These are phyloP conservation scores for Drosophila insularis DNA, from an alignment of 1,140 invertebrate species.

Conservation along the genomic window DNA sequence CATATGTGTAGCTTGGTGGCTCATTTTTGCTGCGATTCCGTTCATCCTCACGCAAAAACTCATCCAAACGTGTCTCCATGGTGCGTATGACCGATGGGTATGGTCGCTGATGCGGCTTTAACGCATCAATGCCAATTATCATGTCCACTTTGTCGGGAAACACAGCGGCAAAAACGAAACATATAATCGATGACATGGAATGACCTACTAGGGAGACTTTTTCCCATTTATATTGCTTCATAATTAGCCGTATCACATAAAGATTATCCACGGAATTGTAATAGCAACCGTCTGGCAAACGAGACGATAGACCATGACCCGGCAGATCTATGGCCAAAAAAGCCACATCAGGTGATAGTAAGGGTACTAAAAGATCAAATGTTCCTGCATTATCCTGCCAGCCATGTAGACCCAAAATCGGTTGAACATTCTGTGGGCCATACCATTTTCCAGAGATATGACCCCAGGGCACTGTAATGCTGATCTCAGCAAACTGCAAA, in stretches of 20 bases:
- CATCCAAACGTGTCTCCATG: constrained; percentile 82
- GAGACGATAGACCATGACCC: constrained; percentile 88
- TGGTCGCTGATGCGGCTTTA: constrained; percentile 84
- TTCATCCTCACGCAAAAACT: constrained; percentile 83
- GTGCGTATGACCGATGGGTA: constrained; percentile 57
- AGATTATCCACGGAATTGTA: constrained; percentile 86
- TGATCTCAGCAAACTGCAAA: constrained; percentile 85
- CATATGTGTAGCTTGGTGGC: constrained; percentile 85
- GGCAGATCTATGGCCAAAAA: constrained; percentile 89
- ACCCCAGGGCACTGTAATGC: constrained; percentile 91
- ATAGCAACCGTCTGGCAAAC: constrained; percentile 85
- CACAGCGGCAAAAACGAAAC: constrained; percentile 84
- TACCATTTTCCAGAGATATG: constrained; percentile 89
- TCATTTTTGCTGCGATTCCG: constrained; percentile 82
- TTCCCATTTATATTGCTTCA: constrained; percentile 87
- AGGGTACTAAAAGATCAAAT: constrained; percentile 87
- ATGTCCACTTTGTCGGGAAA: constrained; percentile 86
- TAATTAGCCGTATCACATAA: constrained; percentile 85
- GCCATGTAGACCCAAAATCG: constrained; percentile 89
- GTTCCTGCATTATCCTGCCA: constrained; percentile 90
- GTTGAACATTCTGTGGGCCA: constrained; percentile 85
- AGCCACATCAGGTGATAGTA: constrained; percentile 85
- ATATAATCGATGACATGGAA: constrained; percentile 86
- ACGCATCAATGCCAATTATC: constrained; percentile 86
- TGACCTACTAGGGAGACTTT: constrained; percentile 87